Evolutionary conservation across 2,888 invertebrate species (phyloP).

Genomic region (Eupithecia tripunctaria): DNA sequence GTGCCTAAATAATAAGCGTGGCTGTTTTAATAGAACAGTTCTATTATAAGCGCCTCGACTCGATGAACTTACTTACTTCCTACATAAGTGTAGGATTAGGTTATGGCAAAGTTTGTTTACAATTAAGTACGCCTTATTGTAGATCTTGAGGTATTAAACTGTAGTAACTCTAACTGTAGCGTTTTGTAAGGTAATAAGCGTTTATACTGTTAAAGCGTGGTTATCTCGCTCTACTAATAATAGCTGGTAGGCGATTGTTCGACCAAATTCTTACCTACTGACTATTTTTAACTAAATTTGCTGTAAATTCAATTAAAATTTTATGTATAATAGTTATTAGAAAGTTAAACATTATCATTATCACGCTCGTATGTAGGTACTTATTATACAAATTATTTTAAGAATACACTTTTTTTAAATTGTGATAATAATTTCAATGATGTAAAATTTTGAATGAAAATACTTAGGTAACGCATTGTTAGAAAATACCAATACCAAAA

Average conservation of each 20-base stretch:
- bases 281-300: neutral
- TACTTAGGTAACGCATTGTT: neutral
- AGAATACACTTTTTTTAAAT: no score
- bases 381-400: no score
- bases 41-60: conserved; percentile 3
- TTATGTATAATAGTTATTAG: no score
- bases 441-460: neutral
- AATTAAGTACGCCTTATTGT: conserved; percentile 33
- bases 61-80: neutral
- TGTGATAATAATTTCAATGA: neutral
- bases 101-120: conserved; percentile 43
- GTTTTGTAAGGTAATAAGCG: neutral
- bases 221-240: conserved; percentile 7
- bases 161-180: neutral
- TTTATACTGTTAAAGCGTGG: neutral
- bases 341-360: neutral
- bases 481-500: neutral
- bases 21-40: neutral
- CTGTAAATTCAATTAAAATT: neutral
- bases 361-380: neutral
- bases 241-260: neutral
- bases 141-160: conserved; percentile 26
- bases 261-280: neutral
- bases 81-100: conserved; percentile 23
- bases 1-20: conserved; percentile 5